Conservation (phyloP, 2,113 vertebrate genomes). For the Terrapene triunguis region DNA sequence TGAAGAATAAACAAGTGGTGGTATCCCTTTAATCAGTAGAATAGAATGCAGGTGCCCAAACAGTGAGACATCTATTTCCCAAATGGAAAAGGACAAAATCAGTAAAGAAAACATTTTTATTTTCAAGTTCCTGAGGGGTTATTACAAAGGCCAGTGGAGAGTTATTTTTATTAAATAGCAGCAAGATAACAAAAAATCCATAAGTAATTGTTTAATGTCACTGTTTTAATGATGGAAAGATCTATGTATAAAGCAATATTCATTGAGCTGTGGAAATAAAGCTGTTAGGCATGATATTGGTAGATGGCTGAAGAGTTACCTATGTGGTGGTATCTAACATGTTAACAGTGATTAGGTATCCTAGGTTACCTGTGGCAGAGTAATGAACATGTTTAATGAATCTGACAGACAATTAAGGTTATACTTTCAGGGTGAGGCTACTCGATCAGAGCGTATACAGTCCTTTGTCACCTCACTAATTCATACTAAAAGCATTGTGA, state of each 20-base stretch:
- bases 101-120: slow-evolving; percentile 12
- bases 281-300: not conserved
- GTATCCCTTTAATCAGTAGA: slow-evolving; percentile 36
- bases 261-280: not conserved
- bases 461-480: slow-evolving; percentile 53
- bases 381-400: slow-evolving; percentile 9
- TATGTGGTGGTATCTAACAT: not conserved
- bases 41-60: slow-evolving; percentile 69
- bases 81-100: slow-evolving; percentile 24
- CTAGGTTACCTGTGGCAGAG: not conserved
- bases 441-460: not conserved
- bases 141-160: not conserved
- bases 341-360: not conserved
- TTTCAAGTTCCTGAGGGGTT: not conserved
- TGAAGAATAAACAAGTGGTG: slow-evolving; percentile 62
- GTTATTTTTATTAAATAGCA: not conserved
- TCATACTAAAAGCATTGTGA: slow-evolving; percentile 28
- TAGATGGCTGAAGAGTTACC: not conserved
- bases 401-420: not conserved
- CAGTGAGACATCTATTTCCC: slow-evolving; percentile 24
- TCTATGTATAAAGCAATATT: not conserved
- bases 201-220: not conserved
- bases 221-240: not conserved
- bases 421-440: not conserved
- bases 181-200: not conserved